phyloP scores from a whole-genome alignment of 2,888 invertebrate species.

The Brachyptera putata region DNA sequence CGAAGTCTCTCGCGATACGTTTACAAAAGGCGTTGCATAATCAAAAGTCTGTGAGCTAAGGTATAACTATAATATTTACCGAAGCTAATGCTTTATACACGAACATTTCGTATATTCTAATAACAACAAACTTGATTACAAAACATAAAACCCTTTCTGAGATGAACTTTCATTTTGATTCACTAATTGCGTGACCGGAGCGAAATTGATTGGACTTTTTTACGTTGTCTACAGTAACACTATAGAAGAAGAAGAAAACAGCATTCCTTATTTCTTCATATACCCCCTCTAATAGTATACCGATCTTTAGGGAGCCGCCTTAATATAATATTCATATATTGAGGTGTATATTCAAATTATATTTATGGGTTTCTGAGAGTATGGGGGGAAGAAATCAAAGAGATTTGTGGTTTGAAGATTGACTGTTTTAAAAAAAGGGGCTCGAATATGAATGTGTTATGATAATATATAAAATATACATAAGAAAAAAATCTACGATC shows the following conservation, averaged over 20 bases:
- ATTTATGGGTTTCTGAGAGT: neutral
- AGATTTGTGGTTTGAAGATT: slow-evolving; percentile 2
- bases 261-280: neutral
- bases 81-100: slow-evolving; percentile 1
- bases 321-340: neutral
- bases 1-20: too few relatives aligned
- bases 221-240: neutral
- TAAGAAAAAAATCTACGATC: slow-evolving; percentile 4
- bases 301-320: neutral
- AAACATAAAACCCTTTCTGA: neutral
- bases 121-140: neutral
- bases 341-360: slow-evolving; percentile 14
- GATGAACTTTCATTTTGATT: slow-evolving; percentile 12
- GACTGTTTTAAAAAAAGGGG: slow-evolving; percentile 3
- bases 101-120: neutral
- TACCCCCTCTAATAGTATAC: neutral
- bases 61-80: slow-evolving; percentile 10
- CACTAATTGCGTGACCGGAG: slow-evolving; percentile 16
- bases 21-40: neutral
- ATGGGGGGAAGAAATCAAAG: slow-evolving; percentile 3
- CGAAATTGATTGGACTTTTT: slow-evolving; percentile 18
- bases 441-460: slow-evolving; percentile 4
- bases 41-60: slow-evolving; percentile 1
- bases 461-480: neutral
- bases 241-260: neutral